Base-by-base conservation (phyloP, 2,888 invertebrate species). In the Adineta ricciae region DNA sequence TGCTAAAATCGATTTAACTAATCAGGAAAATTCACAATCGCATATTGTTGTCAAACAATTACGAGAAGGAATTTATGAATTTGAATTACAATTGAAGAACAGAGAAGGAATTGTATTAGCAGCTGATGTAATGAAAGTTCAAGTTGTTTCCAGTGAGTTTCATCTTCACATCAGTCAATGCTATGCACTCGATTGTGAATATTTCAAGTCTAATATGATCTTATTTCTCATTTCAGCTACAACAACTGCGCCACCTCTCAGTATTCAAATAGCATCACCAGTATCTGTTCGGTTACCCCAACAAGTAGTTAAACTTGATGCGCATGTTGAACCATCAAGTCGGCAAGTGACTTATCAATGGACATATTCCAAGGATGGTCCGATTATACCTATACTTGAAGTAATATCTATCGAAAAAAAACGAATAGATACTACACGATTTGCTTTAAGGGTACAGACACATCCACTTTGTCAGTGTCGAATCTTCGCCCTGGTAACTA, bases 401-500 rank as follows among this genome's bases (percentile, higher is more conserved):
- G 78, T 78, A 64, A 64, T 27, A 11, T 36, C 19, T 8, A 19
- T 36, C 16, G 14, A 24, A 41, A 41, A 38, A 27, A 19, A 73
- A 41, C 8, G 24, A 24, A 78, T 36, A 2, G 14, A 11, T 4
- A 9, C 32, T 32, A 64, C 19, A 2, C 14, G 7, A 38, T 19
- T 41, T 41, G 0, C 14, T 78, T 78, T 41, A 14, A 78, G 78
- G n/a, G n/a, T 78, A 8, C 14, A 14, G n/a, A 78, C n/a, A 78
- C 41, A n/a, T 41, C 78, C 7, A 3, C 24, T 24, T 78, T 78
- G 41, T 41, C 32, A 78, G 8, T 78, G n/a, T 41, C 38, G n/a
- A n/a, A 78, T 41, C 41, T 78, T 78, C 78, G 78, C 41, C n/a
- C 78, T 21, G 78, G 78, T 41, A 78, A 24, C n/a, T 78, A 78